These are phyloP conservation scores for Trachelus tabidus DNA, from an alignment of 2,888 invertebrate species.

Conservation along the genomic window DNA sequence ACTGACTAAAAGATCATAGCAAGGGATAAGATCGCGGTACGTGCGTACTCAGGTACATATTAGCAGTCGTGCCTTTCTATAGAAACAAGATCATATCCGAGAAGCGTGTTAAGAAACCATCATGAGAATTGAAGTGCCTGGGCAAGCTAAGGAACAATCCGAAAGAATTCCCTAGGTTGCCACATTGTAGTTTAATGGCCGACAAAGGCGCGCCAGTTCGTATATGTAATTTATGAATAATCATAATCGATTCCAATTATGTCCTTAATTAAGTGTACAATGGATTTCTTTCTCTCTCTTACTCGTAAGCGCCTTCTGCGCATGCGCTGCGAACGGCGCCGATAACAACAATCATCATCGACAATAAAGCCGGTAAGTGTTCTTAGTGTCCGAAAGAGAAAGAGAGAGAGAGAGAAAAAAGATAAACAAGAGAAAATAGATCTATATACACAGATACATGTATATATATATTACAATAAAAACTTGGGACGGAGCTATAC, in stretches of 20 bases:
- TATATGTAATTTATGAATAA: slow-evolving; percentile 4
- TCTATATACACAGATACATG: too few relatives aligned
- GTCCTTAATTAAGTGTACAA: slow-evolving; percentile 9
- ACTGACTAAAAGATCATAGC: not conserved
- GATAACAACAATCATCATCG: slow-evolving; percentile 9
- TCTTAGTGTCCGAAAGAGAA: slow-evolving; percentile 16
- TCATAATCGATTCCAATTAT: slow-evolving; percentile 16
- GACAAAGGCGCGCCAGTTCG: not conserved
- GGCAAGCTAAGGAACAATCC: not conserved
- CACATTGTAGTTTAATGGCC: not conserved
- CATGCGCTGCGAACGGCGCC: not conserved
- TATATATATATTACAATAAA: not conserved
- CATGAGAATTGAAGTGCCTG: not conserved
- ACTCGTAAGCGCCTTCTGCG: not conserved
- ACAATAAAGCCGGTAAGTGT: slow-evolving; percentile 11
- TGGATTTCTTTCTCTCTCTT: not conserved
- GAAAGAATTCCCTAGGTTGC: not conserved
- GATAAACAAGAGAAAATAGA: not conserved
- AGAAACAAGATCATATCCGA: not conserved
- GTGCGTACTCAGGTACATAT: not conserved
- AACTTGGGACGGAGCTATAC: not conserved
- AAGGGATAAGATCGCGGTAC: not conserved
- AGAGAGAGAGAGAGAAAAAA: slow-evolving; percentile 1
- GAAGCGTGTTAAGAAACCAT: not conserved
- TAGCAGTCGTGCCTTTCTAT: not conserved